Evolutionary conservation across 2,888 invertebrate species (phyloP).

Genomic region (Sympetrum striolatum): DNA sequence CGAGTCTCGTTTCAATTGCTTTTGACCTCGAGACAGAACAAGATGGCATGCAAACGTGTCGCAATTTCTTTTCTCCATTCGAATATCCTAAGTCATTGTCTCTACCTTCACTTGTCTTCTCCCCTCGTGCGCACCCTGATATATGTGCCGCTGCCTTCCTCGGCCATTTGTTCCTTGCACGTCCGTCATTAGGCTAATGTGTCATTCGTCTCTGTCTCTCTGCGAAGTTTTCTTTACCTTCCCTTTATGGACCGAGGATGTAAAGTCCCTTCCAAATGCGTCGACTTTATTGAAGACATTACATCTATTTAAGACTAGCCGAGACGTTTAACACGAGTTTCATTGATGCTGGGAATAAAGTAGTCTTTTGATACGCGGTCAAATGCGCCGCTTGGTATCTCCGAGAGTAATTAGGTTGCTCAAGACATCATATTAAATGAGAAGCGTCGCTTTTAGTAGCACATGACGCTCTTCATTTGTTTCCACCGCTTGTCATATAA

Average conservation of each 20-base stretch:
- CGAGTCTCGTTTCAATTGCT: background rate
- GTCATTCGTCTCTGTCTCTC: slow-evolving; percentile 32
- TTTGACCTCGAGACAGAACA: slow-evolving; percentile 6
- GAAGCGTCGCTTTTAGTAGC: background rate
- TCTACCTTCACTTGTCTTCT: slow-evolving; percentile 29
- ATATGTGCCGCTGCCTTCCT: slow-evolving; percentile 5
- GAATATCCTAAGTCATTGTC: slow-evolving; percentile 20
- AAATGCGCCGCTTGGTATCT: background rate
- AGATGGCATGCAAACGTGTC: slow-evolving; percentile 15
- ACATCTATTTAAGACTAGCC: slow-evolving; percentile 21
- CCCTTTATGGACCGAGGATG: slow-evolving; percentile 1
- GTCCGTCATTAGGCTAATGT: slow-evolving; percentile 36
- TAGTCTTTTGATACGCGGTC: background rate
- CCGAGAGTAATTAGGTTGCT: background rate
- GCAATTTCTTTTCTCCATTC: background rate
- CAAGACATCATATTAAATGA: background rate
- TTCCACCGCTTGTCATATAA: background rate
- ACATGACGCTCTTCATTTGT: background rate
- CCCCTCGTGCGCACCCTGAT: slow-evolving; percentile 10
- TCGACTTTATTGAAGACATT: slow-evolving; percentile 26
- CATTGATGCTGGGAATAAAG: background rate
- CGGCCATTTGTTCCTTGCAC: slow-evolving; percentile 35
- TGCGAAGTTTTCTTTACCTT: background rate
- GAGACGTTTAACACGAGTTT: background rate
- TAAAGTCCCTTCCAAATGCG: slow-evolving; percentile 4